Percentiles rank a stretch among this genome's conserved stretches.
Conservation (phyloP, 2,113 vertebrate species). For the Lates calcarifer region DNA sequence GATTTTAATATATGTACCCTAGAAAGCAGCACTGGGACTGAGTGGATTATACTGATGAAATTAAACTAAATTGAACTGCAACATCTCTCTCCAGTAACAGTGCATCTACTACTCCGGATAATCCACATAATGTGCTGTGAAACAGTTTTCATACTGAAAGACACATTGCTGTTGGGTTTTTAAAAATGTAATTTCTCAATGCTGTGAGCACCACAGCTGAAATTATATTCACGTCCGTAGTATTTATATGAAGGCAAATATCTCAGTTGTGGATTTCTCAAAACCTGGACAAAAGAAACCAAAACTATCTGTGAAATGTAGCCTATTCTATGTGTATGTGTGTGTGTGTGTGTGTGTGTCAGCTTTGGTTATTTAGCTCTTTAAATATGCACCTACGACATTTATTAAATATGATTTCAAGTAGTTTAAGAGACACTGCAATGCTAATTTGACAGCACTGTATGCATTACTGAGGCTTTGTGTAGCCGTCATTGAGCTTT, state of each 20-base stretch:
- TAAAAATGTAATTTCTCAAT: too few species aligned
- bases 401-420: not conserved
- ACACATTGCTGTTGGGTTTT: too few species aligned
- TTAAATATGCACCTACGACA: not conserved
- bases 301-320: too few species aligned
- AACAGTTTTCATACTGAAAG: not conserved
- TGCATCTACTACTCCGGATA: not conserved
- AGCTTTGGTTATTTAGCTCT: too few species aligned
- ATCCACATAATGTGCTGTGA: not conserved
- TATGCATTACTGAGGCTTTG: slow-evolving; percentile 7
- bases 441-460: not conserved
- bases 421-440: not conserved
- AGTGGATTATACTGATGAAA: slow-evolving; percentile 13
- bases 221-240: too few species aligned
- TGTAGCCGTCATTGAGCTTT: not conserved
- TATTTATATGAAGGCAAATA: too few species aligned
- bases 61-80: not conserved
- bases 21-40: not conserved
- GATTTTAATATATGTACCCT: too few species aligned
- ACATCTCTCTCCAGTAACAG: not conserved
- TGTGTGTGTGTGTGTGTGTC: not conserved
- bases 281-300: too few species aligned
- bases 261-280: too few species aligned
- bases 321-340: too few species aligned
- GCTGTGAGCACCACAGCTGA: too few species aligned